Evolutionary conservation across 2,113 vertebrate genomes (phyloP).

Genomic region (Hippocampus abdominalis): DNA sequence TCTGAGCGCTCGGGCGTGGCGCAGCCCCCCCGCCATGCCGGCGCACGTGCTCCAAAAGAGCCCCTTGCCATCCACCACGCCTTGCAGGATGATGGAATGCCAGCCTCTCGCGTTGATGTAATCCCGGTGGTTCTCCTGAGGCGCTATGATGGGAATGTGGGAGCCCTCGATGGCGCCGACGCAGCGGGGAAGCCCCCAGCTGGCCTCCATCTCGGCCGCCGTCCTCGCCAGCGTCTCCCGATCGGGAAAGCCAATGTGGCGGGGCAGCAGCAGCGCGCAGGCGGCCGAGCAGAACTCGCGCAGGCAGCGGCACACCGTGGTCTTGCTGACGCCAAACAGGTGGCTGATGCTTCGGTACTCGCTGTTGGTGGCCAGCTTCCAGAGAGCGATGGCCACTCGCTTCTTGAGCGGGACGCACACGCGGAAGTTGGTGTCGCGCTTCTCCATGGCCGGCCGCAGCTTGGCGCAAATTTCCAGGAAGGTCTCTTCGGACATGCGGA

Average conservation of each 20-base stretch:
- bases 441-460: neutral
- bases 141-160: constrained; percentile 3
- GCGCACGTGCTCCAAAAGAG: neutral
- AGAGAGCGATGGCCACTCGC: constrained; percentile 4
- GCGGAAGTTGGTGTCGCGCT: constrained; percentile 1
- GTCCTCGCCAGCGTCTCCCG: neutral
- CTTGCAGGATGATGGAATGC: constrained; percentile 9
- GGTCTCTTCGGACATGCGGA: constrained; percentile 1
- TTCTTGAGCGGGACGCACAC: neutral
- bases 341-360: neutral
- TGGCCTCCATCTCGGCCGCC: neutral
- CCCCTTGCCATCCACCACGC: neutral
- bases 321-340: neutral
- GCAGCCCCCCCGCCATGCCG: neutral
- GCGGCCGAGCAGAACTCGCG: neutral
- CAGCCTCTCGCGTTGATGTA: neutral
- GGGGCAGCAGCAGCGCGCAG: neutral
- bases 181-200: neutral
- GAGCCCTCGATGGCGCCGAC: neutral
- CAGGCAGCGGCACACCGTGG: constrained; percentile 1
- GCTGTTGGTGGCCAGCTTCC: constrained; percentile 5
- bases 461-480: neutral
- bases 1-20: neutral
- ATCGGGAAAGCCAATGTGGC: neutral
- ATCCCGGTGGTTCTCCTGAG: neutral